Evolutionary conservation across 1,140 invertebrate genomes (phyloP).

Genomic region (Teleogryllus occipitalis): DNA sequence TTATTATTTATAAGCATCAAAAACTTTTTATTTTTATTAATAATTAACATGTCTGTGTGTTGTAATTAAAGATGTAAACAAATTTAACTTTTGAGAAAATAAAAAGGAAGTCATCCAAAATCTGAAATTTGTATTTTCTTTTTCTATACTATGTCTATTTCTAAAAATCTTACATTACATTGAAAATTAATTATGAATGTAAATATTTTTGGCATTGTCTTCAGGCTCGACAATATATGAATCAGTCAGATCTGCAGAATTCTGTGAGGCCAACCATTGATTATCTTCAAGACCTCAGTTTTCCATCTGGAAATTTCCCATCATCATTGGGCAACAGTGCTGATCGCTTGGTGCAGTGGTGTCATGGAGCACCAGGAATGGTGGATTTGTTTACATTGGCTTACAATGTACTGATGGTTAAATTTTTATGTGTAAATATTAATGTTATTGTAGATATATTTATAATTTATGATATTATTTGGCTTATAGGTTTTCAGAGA

Average conservation of each 20-base stretch:
- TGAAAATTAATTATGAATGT: background rate
- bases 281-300: slow-evolving; percentile 50
- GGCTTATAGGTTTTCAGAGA: slow-evolving; percentile 57
- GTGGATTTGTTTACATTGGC: slow-evolving; percentile 66
- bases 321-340: slow-evolving; percentile 67
- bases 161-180: too few relatives aligned
- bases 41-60: too few relatives aligned
- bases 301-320: slow-evolving; percentile 75
- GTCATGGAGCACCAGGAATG: slow-evolving; percentile 88
- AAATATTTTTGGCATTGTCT: background rate
- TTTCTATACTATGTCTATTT: too few relatives aligned
- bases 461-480: background rate
- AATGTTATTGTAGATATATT: background rate
- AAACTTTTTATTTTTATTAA: too few relatives aligned
- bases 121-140: too few relatives aligned
- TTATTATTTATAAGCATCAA: too few relatives aligned
- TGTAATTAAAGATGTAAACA: too few relatives aligned
- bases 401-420: slow-evolving; percentile 50
- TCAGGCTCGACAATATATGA: slow-evolving; percentile 34
- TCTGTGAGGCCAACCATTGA: slow-evolving; percentile 55
- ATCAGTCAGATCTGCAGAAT: slow-evolving; percentile 44
- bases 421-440: background rate
- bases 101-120: too few relatives aligned
- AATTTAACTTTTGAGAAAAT: too few relatives aligned
- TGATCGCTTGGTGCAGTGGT: slow-evolving; percentile 85